Percentiles rank a stretch among this genome's conserved stretches.
phyloP scores from a whole-genome alignment of 2,797 vertebrate genomes.

The Enteromius fasciolatus region DNA sequence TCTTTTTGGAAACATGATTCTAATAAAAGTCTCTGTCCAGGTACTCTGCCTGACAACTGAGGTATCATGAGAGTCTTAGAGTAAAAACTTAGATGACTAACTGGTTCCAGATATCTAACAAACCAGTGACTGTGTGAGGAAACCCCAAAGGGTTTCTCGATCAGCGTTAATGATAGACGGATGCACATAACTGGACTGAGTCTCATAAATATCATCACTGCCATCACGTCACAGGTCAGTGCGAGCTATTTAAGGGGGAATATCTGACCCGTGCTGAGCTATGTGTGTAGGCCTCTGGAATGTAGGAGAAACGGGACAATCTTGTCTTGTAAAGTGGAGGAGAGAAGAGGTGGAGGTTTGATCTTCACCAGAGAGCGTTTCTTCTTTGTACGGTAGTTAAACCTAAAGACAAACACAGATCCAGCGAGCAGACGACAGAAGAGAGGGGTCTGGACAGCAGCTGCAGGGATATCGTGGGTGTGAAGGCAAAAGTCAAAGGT shows the following conservation, averaged over 20 bases:
- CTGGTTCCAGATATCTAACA: background rate
- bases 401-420: conserved; percentile 41
- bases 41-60: background rate
- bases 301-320: conserved; percentile 53
- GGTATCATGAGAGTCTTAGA: background rate
- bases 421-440: conserved; percentile 9
- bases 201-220: conserved; percentile 55
- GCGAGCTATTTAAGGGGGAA: conserved; percentile 55
- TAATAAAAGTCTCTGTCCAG: background rate
- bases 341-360: background rate
- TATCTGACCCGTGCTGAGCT: conserved; percentile 53
- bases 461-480: conserved; percentile 34
- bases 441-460: conserved; percentile 48
- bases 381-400: conserved; percentile 30
- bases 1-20: background rate
- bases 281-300: conserved; percentile 48
- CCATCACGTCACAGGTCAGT: conserved; percentile 59
- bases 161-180: conserved; percentile 31
- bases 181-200: conserved; percentile 3
- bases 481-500: conserved; percentile 52
- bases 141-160: conserved; percentile 23
- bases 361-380: background rate
- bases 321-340: conserved; percentile 51
- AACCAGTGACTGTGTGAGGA: background rate
- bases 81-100: background rate